phyloP scores from a whole-genome alignment of 1,140 invertebrate species.

The Chironomus tepperi region DNA sequence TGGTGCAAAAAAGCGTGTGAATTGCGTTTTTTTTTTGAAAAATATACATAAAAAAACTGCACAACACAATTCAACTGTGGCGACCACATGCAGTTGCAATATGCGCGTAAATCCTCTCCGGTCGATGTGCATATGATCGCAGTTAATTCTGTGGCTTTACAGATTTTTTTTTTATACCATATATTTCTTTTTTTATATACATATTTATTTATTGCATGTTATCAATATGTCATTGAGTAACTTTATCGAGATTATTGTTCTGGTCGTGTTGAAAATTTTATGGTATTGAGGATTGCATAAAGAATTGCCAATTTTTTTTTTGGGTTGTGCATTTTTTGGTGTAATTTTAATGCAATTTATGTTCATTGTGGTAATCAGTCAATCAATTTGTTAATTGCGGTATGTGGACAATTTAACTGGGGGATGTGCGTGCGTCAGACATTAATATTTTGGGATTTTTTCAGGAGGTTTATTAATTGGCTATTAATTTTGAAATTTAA shows the following conservation, averaged over 20 bases:
- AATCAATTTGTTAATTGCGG: too few relatives aligned
- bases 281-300: too few relatives aligned
- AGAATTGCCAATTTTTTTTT: too few relatives aligned
- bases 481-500: too few relatives aligned
- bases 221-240: not conserved
- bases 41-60: not conserved
- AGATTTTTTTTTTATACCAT: not conserved
- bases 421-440: too few relatives aligned
- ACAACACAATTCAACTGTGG: not conserved
- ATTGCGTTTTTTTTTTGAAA: not conserved
- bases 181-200: not conserved
- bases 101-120: not conserved
- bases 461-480: too few relatives aligned
- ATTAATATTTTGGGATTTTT: too few relatives aligned
- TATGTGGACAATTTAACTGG: too few relatives aligned
- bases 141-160: slow-evolving; percentile 12
- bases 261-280: too few relatives aligned
- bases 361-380: too few relatives aligned
- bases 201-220: not conserved
- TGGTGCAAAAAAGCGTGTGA: slow-evolving; percentile 1
- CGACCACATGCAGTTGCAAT: slow-evolving; percentile 6
- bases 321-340: too few relatives aligned
- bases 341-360: too few relatives aligned
- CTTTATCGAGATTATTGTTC: slow-evolving; percentile 5
- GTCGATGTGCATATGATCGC: not conserved